Base-by-base conservation (phyloP, 2,797 vertebrate species). In the Threskiornis aethiopicus region DNA sequence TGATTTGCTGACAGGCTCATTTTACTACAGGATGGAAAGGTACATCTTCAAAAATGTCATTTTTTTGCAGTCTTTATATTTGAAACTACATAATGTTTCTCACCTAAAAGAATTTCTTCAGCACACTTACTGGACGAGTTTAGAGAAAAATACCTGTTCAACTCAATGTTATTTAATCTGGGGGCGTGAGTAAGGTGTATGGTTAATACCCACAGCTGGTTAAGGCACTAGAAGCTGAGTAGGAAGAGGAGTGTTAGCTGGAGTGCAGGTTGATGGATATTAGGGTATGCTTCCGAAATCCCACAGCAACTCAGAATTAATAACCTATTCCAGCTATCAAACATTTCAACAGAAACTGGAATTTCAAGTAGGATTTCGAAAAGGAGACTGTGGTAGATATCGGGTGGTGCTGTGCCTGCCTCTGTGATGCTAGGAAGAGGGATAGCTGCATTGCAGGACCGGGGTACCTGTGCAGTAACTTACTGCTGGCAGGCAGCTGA, bases 111-210 rank as follows among this genome's bases (percentile, higher is more conserved):
- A 80, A 55, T 16, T 59, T 41, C 28, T 75, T 39, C 44, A 88
- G 39, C 4, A 7, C 11, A 5, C 59, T 93, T 96, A 82, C 72
- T 91, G 83, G 93, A 24, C 49, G 54, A 52, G 2, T 73, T 95
- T 91, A 93, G 91, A 91, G 95, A 89, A 96, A 91, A 94, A 83
- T 88, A 89, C 12, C 52, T 66, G 18, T 90, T 73, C 51, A 85
- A 49, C 62, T 87, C 19, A 13, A 10, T 73, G 96, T 85, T 87
- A 42, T 95, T 97, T 84, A n/a, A 61, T 58, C 55, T 89, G 62
- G 66, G 67, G 65, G 42, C 52, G 47, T 39, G 25, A 76, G 39
- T 57, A 44, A 73, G 10, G 2, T 7, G 13, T 20, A 54, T 84
- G 67, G 67, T 59, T 78, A 24, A 37, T 85, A 64, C 4, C 42